These are phyloP conservation scores for Hypomesus transpacificus DNA, from an alignment of 2,113 vertebrate genomes.

Conservation along the genomic window DNA sequence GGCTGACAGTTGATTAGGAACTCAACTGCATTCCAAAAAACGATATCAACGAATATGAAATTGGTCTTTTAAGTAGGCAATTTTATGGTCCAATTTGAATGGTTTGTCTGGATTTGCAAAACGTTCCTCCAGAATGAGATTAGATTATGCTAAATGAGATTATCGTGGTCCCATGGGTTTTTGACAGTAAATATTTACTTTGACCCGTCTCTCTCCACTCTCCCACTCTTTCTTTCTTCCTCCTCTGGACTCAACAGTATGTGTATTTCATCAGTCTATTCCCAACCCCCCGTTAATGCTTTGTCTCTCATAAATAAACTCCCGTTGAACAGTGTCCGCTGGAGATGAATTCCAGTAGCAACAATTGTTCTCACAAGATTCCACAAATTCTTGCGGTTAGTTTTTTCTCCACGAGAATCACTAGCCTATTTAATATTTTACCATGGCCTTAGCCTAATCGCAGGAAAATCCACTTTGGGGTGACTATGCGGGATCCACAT, in stretches of 20 bases:
- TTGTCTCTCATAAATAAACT: slow-evolving; percentile 15
- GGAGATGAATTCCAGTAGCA: slow-evolving; percentile 50
- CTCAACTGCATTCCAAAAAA: too few species aligned
- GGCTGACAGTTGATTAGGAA: too few species aligned
- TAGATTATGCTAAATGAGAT: slow-evolving; percentile 8
- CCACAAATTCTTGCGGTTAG: slow-evolving; percentile 64
- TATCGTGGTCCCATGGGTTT: slow-evolving; percentile 1
- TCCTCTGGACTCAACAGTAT: slow-evolving; percentile 7
- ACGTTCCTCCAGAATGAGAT: background rate
- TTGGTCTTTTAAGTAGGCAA: too few species aligned
- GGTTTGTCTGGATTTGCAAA: too few species aligned
- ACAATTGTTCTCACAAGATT: slow-evolving; percentile 64
- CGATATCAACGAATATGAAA: too few species aligned
- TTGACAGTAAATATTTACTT: slow-evolving; percentile 16
- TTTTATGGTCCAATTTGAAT: too few species aligned
- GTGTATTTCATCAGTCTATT: background rate
- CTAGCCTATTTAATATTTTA: slow-evolving; percentile 42
- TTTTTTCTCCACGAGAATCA: slow-evolving; percentile 56
- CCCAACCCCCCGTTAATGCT: slow-evolving; percentile 10
- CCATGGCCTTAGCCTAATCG: background rate
- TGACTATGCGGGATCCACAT: too few species aligned
- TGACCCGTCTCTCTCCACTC: background rate
- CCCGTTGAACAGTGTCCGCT: slow-evolving; percentile 22
- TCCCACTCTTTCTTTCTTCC: background rate
- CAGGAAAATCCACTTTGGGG: too few species aligned